phyloP scores from a whole-genome alignment of 2,888 invertebrate genomes.

The Scelioninae gen. 1 region DNA sequence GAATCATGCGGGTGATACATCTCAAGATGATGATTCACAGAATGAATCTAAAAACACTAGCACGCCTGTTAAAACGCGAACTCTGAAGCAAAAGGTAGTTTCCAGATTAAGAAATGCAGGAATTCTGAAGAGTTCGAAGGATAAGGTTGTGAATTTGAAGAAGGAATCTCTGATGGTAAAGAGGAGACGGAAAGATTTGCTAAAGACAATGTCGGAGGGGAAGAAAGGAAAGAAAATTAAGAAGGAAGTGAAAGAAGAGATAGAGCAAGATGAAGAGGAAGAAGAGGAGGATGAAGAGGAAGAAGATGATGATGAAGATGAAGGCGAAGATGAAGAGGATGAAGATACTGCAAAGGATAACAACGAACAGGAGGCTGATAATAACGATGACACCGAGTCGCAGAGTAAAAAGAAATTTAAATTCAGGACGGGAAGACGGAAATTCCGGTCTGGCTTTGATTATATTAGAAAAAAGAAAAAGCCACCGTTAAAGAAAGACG shows the following conservation, averaged over 20 bases:
- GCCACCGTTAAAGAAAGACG: slow-evolving; percentile 87
- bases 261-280: slow-evolving; percentile 78
- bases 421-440: slow-evolving; percentile 88
- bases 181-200: slow-evolving; percentile 78
- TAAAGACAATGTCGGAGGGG: slow-evolving; percentile 78
- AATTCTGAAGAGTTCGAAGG: slow-evolving; percentile 82
- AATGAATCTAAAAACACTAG: slow-evolving; percentile 76
- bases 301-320: slow-evolving; percentile 80
- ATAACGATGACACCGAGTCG: slow-evolving; percentile 75
- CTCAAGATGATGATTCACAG: slow-evolving; percentile 82
- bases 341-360: slow-evolving; percentile 85
- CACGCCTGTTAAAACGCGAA: slow-evolving; percentile 70
- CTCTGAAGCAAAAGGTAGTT: slow-evolving; percentile 79
- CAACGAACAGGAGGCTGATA: slow-evolving; percentile 74
- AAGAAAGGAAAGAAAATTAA: slow-evolving; percentile 78
- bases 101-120: slow-evolving; percentile 81
- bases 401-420: slow-evolving; percentile 86
- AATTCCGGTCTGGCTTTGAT: slow-evolving; percentile 94
- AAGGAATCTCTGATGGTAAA: slow-evolving; percentile 78
- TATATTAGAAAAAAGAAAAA: slow-evolving; percentile 96
- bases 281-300: slow-evolving; percentile 82
- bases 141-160: slow-evolving; percentile 80
- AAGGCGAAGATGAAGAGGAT: slow-evolving; percentile 84
- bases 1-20: slow-evolving; percentile 75
- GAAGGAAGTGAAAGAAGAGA: slow-evolving; percentile 80